Conservation (phyloP, 2,888 invertebrate species). For the Lacanobia oleracea region DNA sequence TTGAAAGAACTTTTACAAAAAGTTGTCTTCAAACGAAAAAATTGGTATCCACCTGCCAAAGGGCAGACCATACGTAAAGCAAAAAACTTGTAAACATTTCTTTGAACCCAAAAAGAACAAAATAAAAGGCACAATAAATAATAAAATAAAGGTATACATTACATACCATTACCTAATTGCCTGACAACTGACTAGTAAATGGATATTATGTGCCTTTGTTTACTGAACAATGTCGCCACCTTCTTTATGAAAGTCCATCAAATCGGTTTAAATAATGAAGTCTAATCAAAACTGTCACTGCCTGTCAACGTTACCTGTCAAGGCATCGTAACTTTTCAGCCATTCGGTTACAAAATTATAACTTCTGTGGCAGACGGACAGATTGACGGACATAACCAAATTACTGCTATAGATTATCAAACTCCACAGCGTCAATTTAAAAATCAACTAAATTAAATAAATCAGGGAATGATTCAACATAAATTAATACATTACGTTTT, state of each 20-base stretch:
- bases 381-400: conserved; percentile 10
- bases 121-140: not conserved
- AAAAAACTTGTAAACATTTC: not conserved
- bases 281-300: conserved; percentile 1
- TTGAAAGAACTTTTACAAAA: conserved; percentile 13
- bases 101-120: conserved; percentile 1
- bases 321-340: conserved; percentile 16
- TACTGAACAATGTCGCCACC: not conserved
- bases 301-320: conserved; percentile 1
- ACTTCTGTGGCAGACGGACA: not conserved
- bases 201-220: not conserved
- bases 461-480: not conserved
- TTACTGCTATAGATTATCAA: conserved; percentile 1
- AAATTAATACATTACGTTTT: not conserved
- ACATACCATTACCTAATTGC: not conserved
- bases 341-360: conserved; percentile 14
- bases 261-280: not conserved
- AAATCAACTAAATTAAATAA: not conserved
- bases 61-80: not conserved
- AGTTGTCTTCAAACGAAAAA: conserved; percentile 16
- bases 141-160: not conserved
- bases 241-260: not conserved
- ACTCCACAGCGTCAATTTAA: not conserved
- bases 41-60: not conserved
- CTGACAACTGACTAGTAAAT: not conserved